phyloP scores from a whole-genome alignment of 2,113 vertebrate species.

The Nematolebias whitei region DNA sequence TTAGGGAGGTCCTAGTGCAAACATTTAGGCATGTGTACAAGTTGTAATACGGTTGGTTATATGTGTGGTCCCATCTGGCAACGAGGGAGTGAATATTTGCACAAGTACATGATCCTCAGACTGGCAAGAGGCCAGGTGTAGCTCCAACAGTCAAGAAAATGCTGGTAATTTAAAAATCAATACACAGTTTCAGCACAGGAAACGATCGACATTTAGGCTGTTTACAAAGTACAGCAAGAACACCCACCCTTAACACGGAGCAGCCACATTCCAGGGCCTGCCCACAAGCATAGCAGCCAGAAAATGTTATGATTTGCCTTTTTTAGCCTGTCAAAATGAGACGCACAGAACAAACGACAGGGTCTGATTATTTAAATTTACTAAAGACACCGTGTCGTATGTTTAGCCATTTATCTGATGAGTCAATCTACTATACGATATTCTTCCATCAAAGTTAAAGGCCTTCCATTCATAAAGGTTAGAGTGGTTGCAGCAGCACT shows the following conservation, averaged over 20 bases:
- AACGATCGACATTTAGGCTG: constrained; percentile 69
- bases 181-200: constrained; percentile 50
- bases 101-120: constrained; percentile 35
- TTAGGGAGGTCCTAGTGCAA: constrained; percentile 16
- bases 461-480: constrained; percentile 68
- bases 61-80: constrained; percentile 26
- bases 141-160: constrained; percentile 25
- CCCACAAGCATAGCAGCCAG: constrained; percentile 67
- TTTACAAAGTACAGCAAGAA: constrained; percentile 70
- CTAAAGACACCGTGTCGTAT: too few species aligned
- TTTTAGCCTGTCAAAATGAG: background rate
- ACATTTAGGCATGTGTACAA: constrained; percentile 4
- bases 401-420: background rate
- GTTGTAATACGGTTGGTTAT: constrained; percentile 39
- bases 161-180: constrained; percentile 68
- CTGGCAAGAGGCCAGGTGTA: constrained; percentile 18
- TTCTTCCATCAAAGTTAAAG: constrained; percentile 21
- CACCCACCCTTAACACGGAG: constrained; percentile 57
- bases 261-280: constrained; percentile 62
- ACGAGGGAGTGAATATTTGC: constrained; percentile 41
- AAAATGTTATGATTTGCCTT: constrained; percentile 9
- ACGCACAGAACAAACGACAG: too few species aligned
- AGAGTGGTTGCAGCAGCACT: constrained; percentile 35
- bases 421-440: constrained; percentile 16
- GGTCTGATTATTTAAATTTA: too few species aligned